Base-by-base conservation (phyloP, 2,888 invertebrate genomes). In the Liposcelis brunnea region DNA sequence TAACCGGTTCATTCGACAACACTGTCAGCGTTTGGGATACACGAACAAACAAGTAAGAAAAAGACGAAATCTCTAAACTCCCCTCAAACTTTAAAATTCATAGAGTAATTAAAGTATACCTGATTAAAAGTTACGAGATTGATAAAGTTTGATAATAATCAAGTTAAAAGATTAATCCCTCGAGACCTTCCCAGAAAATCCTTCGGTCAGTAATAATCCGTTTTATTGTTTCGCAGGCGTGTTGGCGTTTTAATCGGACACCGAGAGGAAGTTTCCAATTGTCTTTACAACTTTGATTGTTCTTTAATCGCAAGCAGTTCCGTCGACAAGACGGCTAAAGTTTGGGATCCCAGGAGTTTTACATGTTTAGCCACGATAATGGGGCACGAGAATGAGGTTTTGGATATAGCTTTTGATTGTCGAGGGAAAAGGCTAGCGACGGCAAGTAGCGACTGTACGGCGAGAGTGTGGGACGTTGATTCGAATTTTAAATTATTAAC, bases 1-100 rank as follows among this genome's bases (percentile, higher is more conserved):
- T 85, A 53, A 83, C 83, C 0, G 84, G 81, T 5, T 84, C 84
- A 2, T 85, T 85, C 59, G 85, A 85, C 57, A 74, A 75, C 49
- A 80, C 79, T 7, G 74, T 83, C 37, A 70, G 72, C 15, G 60
- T 85, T 51, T 85, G 83, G 81, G 84, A 85, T 59, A 73, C 74
- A 2, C 69, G 80, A 49, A 66, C 66, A 14, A 70, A 71, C 46
- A 68, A 71, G 77, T 78, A 55, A 61, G 57, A n/a, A 52, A 19
- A 40, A 8, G 11, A 36, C 21, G 26, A 8, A 26, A 26, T 6
- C 26, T 26, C 8, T 26, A 26, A 26, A 26, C 8, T 26, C 26
- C 8, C 8, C 4, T 26, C 4, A 26, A n/a, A n/a, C n/a, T n/a
- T n/a, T n/a, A n/a, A n/a, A n/a, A n/a, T n/a, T n/a, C n/a, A 42